Conservation (phyloP, 2,888 invertebrate species). For the Chromoteleia sp. region DNA sequence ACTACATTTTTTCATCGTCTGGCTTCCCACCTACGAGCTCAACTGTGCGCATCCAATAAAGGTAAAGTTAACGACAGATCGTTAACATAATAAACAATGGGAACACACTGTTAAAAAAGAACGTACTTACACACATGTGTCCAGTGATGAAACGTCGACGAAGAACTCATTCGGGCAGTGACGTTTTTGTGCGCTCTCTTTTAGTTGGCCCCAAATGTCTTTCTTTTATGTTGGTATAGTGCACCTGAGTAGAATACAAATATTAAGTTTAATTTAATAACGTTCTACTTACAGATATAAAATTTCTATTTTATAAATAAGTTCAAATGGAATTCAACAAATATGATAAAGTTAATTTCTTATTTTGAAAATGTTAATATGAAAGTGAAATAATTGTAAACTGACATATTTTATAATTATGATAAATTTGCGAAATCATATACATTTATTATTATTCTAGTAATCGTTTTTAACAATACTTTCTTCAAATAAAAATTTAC, state of each 20-base stretch:
- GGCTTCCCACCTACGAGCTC: slow-evolving; percentile 67
- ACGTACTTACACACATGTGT: slow-evolving; percentile 70
- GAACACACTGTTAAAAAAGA: slow-evolving; percentile 76
- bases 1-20: slow-evolving; percentile 66
- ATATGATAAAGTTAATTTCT: too few species aligned
- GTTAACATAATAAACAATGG: slow-evolving; percentile 82
- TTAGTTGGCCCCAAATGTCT: slow-evolving; percentile 33
- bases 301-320: too few species aligned
- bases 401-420: too few species aligned
- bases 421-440: too few species aligned
- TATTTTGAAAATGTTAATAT: too few species aligned
- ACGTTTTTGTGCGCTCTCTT: slow-evolving; percentile 41
- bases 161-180: slow-evolving; percentile 50
- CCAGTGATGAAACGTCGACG: slow-evolving; percentile 71
- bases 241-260: slow-evolving; percentile 28
- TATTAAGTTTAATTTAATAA: slow-evolving; percentile 28
- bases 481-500: too few species aligned
- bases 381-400: too few species aligned
- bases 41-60: slow-evolving; percentile 80
- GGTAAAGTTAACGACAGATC: slow-evolving; percentile 81
- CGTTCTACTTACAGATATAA: too few species aligned
- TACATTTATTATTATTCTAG: too few species aligned
- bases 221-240: slow-evolving; percentile 25
- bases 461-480: too few species aligned
- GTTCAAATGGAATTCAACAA: too few species aligned